Conservation (phyloP, 2,888 invertebrate genomes). For the Hofmannophila pseudospretella region DNA sequence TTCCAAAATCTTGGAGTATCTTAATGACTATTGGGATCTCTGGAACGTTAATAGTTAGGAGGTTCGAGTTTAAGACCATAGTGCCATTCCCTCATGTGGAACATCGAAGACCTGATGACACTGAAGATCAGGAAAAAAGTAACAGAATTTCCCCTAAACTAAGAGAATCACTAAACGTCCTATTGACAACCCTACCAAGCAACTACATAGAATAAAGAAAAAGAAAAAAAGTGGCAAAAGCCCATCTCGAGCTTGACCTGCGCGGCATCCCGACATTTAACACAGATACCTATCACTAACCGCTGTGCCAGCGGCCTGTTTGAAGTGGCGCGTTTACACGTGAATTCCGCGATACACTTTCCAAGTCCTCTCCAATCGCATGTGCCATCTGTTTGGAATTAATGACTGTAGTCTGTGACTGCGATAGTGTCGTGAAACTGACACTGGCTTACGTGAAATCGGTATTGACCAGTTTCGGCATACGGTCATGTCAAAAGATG, state of each 20-base stretch:
- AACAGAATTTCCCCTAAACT: no score
- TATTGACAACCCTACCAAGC: conserved; percentile 2
- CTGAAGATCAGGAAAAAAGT: no score
- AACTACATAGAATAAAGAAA: neutral
- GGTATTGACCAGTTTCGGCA: no score
- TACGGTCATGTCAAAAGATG: no score
- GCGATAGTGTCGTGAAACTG: conserved; percentile 1
- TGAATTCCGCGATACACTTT: conserved; percentile 26
- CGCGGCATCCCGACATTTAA: conserved; percentile 24
- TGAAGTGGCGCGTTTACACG: conserved; percentile 15
- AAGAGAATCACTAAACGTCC: no score
- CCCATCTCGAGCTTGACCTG: conserved; percentile 18
- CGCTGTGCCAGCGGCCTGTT: conserved; percentile 23
- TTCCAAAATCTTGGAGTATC: no score
- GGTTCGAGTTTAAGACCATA: no score
- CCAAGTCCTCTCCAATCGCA: conserved; percentile 17
- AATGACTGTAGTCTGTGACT: conserved; percentile 21
- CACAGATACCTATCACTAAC: conserved; percentile 25
- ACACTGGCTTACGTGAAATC: neutral
- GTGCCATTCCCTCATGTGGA: no score
- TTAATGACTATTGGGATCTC: no score
- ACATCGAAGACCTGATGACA: no score
- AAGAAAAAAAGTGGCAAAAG: conserved; percentile 5
- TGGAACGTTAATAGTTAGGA: no score
- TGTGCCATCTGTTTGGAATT: conserved; percentile 26